Evolutionary conservation across 1,140 invertebrate genomes (phyloP).

Genomic region (Procambarus virginalis): DNA sequence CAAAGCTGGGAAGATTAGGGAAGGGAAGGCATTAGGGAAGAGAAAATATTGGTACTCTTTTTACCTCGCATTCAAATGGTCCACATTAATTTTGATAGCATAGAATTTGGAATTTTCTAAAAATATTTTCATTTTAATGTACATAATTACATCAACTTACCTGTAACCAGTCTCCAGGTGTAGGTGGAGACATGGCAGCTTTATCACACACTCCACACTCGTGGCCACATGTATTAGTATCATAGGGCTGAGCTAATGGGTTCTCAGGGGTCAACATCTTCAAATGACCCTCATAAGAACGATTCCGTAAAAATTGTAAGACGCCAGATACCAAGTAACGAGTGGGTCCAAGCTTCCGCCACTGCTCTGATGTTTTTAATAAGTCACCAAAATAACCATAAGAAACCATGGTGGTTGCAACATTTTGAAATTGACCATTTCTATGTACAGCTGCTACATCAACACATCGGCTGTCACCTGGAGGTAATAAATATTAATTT

Average conservation of each 20-base stretch:
- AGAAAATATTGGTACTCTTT: too few species aligned
- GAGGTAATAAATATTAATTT: background rate
- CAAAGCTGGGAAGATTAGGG: too few species aligned
- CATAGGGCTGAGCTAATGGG: conserved; percentile 54
- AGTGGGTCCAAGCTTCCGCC: conserved; percentile 91
- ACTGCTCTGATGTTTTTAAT: conserved; percentile 86
- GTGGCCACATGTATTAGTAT: conserved; percentile 66
- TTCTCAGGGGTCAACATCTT: conserved; percentile 50
- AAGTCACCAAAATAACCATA: conserved; percentile 94
- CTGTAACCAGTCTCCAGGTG: conserved; percentile 70
- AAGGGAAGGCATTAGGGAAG: too few species aligned
- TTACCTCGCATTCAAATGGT: too few species aligned
- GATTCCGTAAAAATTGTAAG: conserved; percentile 71
- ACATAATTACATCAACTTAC: background rate
- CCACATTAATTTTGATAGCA: too few species aligned
- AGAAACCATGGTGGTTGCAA: conserved; percentile 87
- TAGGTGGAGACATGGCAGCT: conserved; percentile 7
- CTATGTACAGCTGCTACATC: conserved; percentile 87
- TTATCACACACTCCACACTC: conserved; percentile 68
- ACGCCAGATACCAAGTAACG: conserved; percentile 80
- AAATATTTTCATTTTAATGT: too few species aligned
- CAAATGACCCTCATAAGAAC: conserved; percentile 71
- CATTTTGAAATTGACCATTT: conserved; percentile 80
- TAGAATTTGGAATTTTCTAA: too few species aligned
- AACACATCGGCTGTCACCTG: conserved; percentile 81